Percentiles rank a stretch among this genome's conserved stretches.
Evolutionary conservation across 2,113 vertebrate genomes (phyloP).

Genomic region (Willisornis vidua): DNA sequence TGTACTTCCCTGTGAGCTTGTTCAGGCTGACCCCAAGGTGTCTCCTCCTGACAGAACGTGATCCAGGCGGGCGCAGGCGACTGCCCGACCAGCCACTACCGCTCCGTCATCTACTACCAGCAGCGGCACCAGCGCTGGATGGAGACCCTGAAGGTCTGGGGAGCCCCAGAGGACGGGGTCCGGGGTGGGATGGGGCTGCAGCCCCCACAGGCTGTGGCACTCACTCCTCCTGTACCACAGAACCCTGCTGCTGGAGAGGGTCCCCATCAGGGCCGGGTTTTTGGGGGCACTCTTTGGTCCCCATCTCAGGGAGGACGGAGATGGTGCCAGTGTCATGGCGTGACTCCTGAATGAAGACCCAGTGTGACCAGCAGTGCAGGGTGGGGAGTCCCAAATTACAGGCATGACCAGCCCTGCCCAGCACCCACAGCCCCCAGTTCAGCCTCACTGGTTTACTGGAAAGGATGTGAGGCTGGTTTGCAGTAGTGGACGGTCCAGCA

Average conservation of each 20-base stretch:
- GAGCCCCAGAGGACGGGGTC: fast-evolving
- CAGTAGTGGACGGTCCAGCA: fast-evolving
- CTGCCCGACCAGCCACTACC: constrained; percentile 13
- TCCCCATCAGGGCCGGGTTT: background rate
- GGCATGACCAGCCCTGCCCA: too few species aligned
- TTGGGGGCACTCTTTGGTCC: background rate
- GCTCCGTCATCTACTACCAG: constrained; percentile 67
- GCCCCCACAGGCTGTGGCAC: fast-evolving
- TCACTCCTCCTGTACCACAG: fast-evolving
- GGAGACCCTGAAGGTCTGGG: constrained; percentile 67
- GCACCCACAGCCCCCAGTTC: background rate
- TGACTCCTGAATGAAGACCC: background rate
- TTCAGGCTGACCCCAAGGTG: fast-evolving
- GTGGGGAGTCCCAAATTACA: fast-evolving
- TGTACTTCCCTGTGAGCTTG: background rate
- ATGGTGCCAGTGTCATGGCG: background rate
- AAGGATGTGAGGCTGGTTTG: background rate
- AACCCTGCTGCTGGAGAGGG: background rate
- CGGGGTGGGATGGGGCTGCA: background rate
- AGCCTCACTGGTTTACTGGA: background rate
- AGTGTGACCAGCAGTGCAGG: background rate
- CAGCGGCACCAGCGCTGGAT: constrained; percentile 70
- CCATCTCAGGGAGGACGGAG: fast-evolving
- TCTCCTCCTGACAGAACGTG: constrained; percentile 27
- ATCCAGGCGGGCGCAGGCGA: constrained; percentile 35